Base-by-base conservation (phyloP, 2,888 invertebrate genomes). In the Melieria crassipennis region DNA sequence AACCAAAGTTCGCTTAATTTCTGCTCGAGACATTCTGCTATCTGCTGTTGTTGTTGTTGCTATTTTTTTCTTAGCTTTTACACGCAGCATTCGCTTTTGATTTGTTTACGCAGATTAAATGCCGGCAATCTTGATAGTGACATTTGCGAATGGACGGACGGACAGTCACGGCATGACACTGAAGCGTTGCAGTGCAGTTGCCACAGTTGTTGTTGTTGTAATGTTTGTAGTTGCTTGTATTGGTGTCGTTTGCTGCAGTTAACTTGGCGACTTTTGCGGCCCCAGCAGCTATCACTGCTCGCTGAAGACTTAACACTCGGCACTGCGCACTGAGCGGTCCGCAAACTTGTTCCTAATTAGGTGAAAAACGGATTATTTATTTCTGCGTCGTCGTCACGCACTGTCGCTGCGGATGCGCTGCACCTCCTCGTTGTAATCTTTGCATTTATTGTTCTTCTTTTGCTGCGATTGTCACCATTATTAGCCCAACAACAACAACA, bases 121-220 rank as follows among this genome's bases (percentile, higher is more conserved):
- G 82, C 80, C 78, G 80, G 82, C 79, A 83, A 82, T 82, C 83
- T 83, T 82, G 82, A 83, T 82, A 82, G 82, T 80, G 83, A 83
- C 80, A 82, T 83, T 82, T 47, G 52, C 68, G 46, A 30, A 68
- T 45, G 52, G 9, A 16, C 50, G 47, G 60, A 50, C 58, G 7
- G 13, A 46, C 61, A 45, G 11, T 11, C n/a, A 45, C 45, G 6
- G 4, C 11, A 5, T 7, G 47, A 43, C 9, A 4, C 9, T 13
- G 64, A 67, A 61, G 60, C 63, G 16, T 62, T 55, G n/a, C 30
- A 30, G 30, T 30, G 30, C 30, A 30, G 30, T 30, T 30, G 30
- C 6, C 46, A 9, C 47, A 7, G 16, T 13, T 62, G n/a, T 46
- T 46, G n/a, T 45, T 62, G 7, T 16, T 9, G 45, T n/a, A n/a